A percentile compares a stretch with the other conserved stretches of the same genome.
These are phyloP conservation scores for Megaleporinus macrocephalus DNA, from an alignment of 2,113 vertebrate species.

Conservation along the genomic window DNA sequence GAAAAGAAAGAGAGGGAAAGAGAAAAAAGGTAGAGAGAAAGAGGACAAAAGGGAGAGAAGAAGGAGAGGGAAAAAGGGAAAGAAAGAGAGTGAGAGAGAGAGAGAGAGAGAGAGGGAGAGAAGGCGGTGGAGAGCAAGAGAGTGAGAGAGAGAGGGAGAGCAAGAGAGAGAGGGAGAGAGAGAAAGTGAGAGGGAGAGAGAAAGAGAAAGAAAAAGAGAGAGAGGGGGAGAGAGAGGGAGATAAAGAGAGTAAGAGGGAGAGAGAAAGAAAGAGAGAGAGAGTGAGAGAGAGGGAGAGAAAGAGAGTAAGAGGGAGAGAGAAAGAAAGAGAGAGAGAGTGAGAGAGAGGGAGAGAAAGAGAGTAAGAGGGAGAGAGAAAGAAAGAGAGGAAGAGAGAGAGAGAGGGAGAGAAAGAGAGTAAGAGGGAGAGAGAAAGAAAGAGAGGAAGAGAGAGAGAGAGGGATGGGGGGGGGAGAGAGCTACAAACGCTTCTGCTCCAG, in stretches of 20 bases:
- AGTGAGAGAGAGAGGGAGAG: not conserved
- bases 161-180: not conserved
- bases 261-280: not conserved
- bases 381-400: slow-evolving; percentile 1
- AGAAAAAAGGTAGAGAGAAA: no score
- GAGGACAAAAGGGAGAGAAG: not conserved
- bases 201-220: not conserved
- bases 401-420: not conserved
- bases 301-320: not conserved
- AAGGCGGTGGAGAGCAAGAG: no score
- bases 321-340: not conserved
- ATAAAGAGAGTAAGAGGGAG: slow-evolving; percentile 7
- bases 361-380: not conserved
- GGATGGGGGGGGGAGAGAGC: slow-evolving; percentile 50
- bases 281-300: not conserved
- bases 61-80: not conserved
- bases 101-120: slow-evolving; percentile 1
- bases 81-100: not conserved
- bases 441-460: not conserved
- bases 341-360: not conserved
- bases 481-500: slow-evolving; percentile 23
- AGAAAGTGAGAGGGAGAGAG: not conserved
- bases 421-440: not conserved
- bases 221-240: not conserved
- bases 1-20: no score